Base-by-base conservation (phyloP, 1,140 invertebrate species). In the Drusus annulatus region DNA sequence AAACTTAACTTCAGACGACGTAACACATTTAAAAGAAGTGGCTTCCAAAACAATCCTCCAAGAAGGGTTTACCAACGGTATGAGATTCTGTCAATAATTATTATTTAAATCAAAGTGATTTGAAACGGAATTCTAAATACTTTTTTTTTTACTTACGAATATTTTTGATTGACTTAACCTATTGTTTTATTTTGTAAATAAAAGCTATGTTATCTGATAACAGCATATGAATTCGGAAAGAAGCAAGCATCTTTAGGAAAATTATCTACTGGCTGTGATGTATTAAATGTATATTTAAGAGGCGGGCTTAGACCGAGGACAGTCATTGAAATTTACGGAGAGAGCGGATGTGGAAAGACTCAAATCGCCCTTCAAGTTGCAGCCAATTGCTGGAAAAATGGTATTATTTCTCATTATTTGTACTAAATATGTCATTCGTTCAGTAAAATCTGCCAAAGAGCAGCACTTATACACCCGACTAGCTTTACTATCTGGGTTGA, bases 321-420 rank as follows among this genome's bases (percentile, higher is more conserved):
- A 21, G 92, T 98, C 16, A 96, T 94, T 63, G 96, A 98, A 90
- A 91, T 98, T 85, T 93, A 92, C 87, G 96, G 96, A 15, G 93
- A 93, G 86, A 94, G 95, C 88, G 94, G 94, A 8, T 91, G 91
- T 84, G 96, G 96, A 17, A 98, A 97, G 90, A 96, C 96, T 0
- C 96, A 98, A 88, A 84, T 97, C 16, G 94, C 93, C 83, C 86
- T 98, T 28, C 95, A 97, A 87, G 85, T 96, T 4, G 88, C 91
- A 51, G 83, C 84, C 31, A 83, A 86, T 65, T 85, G 85, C 82
- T 87, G 85, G 80, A 63, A 82, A 45, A 36, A 19, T 56, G 75
- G 73, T 77, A 68, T 25, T 68, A 50, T 80, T 15, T 69, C 25
- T 2, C 5, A 45, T 54, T 69, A 68, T 54, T 13, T 10, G 10